Conservation (phyloP, 2,888 invertebrate genomes). For the Drosophila mimica region DNA sequence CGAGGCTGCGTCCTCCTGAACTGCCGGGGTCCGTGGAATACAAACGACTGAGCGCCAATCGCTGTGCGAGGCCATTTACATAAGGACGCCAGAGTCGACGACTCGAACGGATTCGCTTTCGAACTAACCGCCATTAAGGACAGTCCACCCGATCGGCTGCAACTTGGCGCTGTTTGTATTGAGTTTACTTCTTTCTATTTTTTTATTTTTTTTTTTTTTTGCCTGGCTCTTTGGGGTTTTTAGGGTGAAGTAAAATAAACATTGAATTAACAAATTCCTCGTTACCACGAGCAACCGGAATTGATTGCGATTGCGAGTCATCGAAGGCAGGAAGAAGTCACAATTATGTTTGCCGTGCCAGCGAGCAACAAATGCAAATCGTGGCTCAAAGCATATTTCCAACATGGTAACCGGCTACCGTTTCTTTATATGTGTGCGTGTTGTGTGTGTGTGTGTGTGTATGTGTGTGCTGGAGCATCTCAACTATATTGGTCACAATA, state of each 20-base stretch:
- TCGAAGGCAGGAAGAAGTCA: constrained; percentile 53
- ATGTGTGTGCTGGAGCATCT: constrained; percentile 47
- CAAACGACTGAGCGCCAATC: constrained; percentile 66
- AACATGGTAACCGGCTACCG: constrained; percentile 35
- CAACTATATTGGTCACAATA: constrained; percentile 37
- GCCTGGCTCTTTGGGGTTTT: constrained; percentile 42
- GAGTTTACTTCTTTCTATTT: background rate
- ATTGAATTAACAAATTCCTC: constrained; percentile 85
- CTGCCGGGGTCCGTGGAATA: constrained; percentile 56
- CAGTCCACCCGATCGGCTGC: constrained; percentile 39
- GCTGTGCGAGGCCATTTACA: constrained; percentile 39
- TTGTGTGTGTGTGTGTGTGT: constrained; percentile 7
- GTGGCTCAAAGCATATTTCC: constrained; percentile 47
- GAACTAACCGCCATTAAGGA: constrained; percentile 62
- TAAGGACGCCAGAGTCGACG: constrained; percentile 30
- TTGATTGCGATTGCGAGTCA: constrained; percentile 77
- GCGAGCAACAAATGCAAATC: constrained; percentile 80
- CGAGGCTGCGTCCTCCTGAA: constrained; percentile 33
- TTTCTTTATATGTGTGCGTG: background rate
- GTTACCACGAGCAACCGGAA: constrained; percentile 83
- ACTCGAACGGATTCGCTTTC: constrained; percentile 46
- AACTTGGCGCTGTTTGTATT: constrained; percentile 45
- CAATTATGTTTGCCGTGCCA: constrained; percentile 77
- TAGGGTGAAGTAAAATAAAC: constrained; percentile 68
- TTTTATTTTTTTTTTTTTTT: background rate